Base-by-base conservation (phyloP, 1,140 invertebrate species). In the Latrodectus geometricus region DNA sequence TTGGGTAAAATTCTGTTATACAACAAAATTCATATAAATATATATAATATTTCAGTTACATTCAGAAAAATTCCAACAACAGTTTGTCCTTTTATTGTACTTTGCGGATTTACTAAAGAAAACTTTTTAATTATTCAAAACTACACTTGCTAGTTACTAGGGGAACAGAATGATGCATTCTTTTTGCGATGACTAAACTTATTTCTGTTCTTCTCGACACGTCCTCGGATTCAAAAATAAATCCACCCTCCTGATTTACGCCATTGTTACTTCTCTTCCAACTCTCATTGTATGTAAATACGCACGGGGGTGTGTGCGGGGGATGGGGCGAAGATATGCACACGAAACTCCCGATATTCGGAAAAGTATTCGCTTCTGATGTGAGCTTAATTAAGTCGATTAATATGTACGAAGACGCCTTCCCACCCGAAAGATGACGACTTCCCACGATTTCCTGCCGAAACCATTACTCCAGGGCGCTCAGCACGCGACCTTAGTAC, bases 301-400 rank as follows among this genome's bases (percentile, higher is more conserved):
- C 20, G 15, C 23, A 65, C 35, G 35, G 2, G 23, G 70, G 68
- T 70, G 66, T 20, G 48, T n/a, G 15, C 35, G 69, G 8, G 35
- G 20, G 12, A 70, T n/a, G 21, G 61, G 77, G 61, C 23, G 50
- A 21, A 35, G 35, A 35, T 35, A 35, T 35, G 74, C 14, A 17
- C 54, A 61, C 54, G 54, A 70, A 68, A 70, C 78, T 73, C 80
- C 80, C 80, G 80, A 83, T 83, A 83, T 83, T 83, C 12, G 80
- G 80, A 83, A 83, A 83, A 83, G 80, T 73, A 83, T 83, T 83
- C 80, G 52, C 80, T 83, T 83, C 70, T 83, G 80, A 83, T 83
- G 80, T 68, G 70, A 48, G 80, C 80, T 83, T 83, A 83, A 83
- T 83, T 83, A 83, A 83, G 80, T 83, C 80, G 80, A 83, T 83